phyloP scores from a whole-genome alignment of 2,113 vertebrate species.

The Lontra canadensis region DNA sequence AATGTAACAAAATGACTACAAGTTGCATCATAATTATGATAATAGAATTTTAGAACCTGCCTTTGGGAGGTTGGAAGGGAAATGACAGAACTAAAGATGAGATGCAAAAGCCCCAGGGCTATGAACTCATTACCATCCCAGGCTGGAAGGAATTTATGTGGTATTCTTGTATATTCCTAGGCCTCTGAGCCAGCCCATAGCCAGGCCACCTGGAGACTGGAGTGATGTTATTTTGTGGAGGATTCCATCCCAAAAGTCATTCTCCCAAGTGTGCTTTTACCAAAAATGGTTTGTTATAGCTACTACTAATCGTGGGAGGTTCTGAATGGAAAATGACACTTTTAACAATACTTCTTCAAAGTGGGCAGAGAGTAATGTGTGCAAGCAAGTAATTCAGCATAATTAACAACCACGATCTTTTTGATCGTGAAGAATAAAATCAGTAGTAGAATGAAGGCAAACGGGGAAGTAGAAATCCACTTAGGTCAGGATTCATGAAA shows the following conservation, averaged over 20 bases:
- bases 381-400: background rate
- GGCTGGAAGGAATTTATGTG: background rate
- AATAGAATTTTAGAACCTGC: background rate
- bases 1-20: slow-evolving; percentile 24
- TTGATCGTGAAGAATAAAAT: slow-evolving; percentile 35
- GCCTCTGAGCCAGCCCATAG: background rate
- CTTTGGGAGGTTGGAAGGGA: background rate
- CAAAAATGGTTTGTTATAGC: background rate
- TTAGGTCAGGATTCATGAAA: slow-evolving; percentile 49
- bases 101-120: background rate
- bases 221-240: background rate
- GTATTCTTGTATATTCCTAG: background rate
- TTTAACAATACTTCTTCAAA: background rate
- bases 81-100: background rate
- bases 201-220: background rate
- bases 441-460: background rate
- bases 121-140: background rate
- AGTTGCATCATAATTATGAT: background rate
- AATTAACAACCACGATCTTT: slow-evolving; percentile 57
- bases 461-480: background rate
- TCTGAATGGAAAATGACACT: background rate
- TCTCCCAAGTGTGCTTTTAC: background rate
- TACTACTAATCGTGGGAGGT: background rate
- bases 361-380: background rate
- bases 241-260: background rate